Evolutionary conservation across 2,113 vertebrate genomes (phyloP), one percentile per base, ranked within the genome.

Genomic region (Alexandromys fortis): DNA sequence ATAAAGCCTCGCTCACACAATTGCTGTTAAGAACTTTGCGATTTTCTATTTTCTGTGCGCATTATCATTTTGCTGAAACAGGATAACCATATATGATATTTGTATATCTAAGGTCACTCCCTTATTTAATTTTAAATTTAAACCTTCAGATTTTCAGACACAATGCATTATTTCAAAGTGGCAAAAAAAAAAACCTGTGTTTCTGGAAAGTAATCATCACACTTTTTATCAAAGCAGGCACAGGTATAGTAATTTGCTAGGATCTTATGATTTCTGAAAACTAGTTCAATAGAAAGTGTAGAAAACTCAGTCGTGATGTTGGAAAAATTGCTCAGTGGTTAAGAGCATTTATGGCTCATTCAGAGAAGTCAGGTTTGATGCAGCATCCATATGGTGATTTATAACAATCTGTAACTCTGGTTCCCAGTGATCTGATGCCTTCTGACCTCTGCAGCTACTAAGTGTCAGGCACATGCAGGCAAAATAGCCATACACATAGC

Each of bases 21-120:
- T 87, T 91, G 35, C 49, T 81, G 14, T 42, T 11, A 81, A 87
- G 17, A 90, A 92, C 7, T 88, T 78, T 0, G 7, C 58, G 6
- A 58, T 58, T 58, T 58, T 58, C 58, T 88, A 42, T 85, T 85
- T 93, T 91, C n/a, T 77, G 0, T 30, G 22, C 63, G 38, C 10
- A 68, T 83, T 61, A 72, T 85, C 30, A 92, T 61, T 92, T 22
- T 61, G 78, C 35, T 86, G 63, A 96, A 90, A 52, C 81, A 94
- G 52, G 5, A 86, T 91, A 13, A 70, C 13, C 17, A 45, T 86
- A 79, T 22, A n/a, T 92, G 16, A 89, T 78, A 78, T 52, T 72
- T 47, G 55, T 63, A n/a, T 76, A 89, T 38, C 6, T 76, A 22
- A 85, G 35, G 22, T 45, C 30, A 63, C 63, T 89, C 14, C 30